Evolutionary conservation across 2,888 invertebrate genomes (phyloP), one percentile per base, ranked within the genome.

Genomic region (Ryuthela nishihirai): DNA sequence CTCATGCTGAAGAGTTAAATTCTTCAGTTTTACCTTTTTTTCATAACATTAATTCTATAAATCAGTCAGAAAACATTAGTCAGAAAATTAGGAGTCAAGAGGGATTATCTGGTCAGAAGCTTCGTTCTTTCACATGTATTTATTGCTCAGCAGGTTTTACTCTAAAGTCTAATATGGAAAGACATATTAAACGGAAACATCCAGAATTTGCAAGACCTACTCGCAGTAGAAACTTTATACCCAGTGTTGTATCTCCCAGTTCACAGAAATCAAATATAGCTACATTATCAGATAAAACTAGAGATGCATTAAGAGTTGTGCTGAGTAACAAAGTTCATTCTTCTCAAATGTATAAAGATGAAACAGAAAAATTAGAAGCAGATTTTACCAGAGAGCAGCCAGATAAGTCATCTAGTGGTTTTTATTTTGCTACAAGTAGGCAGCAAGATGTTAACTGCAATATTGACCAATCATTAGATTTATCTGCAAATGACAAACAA

Each of bases 101-200:
- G 15, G 41, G 24, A 21, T 10, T 45, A 18, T 21, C 62, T 47
- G 54, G 56, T 4, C 53, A 60, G 41, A 65, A 64, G 32, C 49
- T 47, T 20, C 78, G 92, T 23, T 92, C 92, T 0, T 93, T 91
- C 74, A 85, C 87, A 1, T 94, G 93, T 73, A 88, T 88, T 54
- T 88, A 90, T 70, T 93, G 94, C 74, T 85, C 88, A 0, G 91
- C 92, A 0, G 80, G 88, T 47, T 94, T 94, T 70, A 93, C 93
- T 0, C 76, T 93, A 10, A 71, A 73, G n/a, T 91, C 91, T 9
- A 93, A 94, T 69, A 93, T 93, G 90, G 93, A 93, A 73, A 80
- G 92, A 0, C 94, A 94, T 69, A 88, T 93, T 3, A 93, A 93
- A 71, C 91, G 92, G 69, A 92, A 93, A 68, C 94, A 94, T 77